These are phyloP conservation scores for Siphlonurus alternatus DNA, from an alignment of 2,888 invertebrate species.

Conservation along the genomic window DNA sequence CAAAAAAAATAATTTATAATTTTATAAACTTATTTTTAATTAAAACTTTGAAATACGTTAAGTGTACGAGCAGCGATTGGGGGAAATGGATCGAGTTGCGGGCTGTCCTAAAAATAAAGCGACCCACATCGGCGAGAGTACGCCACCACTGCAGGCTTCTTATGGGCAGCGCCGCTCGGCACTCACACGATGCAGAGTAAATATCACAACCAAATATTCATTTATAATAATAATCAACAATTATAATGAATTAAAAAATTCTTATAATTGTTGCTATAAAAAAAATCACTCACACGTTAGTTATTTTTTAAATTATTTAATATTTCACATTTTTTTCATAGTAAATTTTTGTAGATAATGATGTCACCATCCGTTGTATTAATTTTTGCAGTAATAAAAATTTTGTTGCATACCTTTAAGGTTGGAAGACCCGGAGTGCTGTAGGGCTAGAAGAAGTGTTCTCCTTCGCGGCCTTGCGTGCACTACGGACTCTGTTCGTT, in stretches of 20 bases:
- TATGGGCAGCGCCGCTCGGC: background rate
- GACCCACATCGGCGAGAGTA: background rate
- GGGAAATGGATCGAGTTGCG: slow-evolving; percentile 2
- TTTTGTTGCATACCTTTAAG: background rate
- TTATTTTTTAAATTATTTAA: too few relatives aligned
- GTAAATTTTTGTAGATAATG: background rate
- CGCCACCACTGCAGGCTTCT: background rate
- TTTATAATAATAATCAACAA: too few relatives aligned
- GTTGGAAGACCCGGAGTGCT: background rate
- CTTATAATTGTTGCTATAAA: too few relatives aligned
- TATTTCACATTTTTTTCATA: background rate
- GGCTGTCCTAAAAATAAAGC: background rate
- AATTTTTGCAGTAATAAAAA: background rate
- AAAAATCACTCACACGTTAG: too few relatives aligned
- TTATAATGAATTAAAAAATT: too few relatives aligned
- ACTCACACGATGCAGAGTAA: background rate
- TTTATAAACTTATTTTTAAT: background rate
- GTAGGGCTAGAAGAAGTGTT: background rate
- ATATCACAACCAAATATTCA: too few relatives aligned
- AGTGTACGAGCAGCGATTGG: background rate
- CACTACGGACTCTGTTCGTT: background rate
- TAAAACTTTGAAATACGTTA: background rate
- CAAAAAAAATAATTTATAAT: background rate
- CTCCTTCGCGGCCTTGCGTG: slow-evolving; percentile 1
- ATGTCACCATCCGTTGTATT: background rate